A percentile compares a stretch with the other conserved stretches of the same genome.
Conservation (phyloP, 2,113 vertebrate genomes). For the Myrmophylax atrothorax region DNA sequence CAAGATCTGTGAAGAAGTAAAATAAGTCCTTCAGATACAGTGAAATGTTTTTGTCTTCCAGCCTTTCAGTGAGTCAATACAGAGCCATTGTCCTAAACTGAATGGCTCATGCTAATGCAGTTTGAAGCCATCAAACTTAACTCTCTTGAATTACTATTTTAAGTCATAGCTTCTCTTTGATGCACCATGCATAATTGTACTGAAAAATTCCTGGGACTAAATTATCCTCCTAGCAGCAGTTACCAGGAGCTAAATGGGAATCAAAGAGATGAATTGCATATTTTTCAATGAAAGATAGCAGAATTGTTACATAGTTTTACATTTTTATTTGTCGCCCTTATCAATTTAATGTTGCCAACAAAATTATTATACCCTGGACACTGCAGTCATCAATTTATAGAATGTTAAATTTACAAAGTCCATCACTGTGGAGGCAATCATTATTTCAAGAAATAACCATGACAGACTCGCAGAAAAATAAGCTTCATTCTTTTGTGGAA, state of each 20-base stretch:
- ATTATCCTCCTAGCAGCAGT: neutral
- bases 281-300: neutral
- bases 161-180: neutral
- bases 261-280: neutral
- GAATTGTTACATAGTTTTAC: neutral
- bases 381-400: neutral
- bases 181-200: neutral
- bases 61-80: neutral
- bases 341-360: neutral
- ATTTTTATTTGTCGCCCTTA: neutral
- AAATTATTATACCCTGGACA: neutral
- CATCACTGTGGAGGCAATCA: neutral
- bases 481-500: neutral
- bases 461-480: neutral
- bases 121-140: neutral
- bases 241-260: neutral
- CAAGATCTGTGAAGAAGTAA: neutral
- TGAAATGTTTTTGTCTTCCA: neutral
- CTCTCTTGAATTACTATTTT: neutral
- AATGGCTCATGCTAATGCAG: neutral
- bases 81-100: neutral
- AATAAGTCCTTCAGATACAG: neutral
- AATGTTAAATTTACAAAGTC: neutral
- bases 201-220: neutral
- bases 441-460: neutral